Base-by-base conservation (phyloP, 2,888 invertebrate genomes). In the Lochmaea crataegi region DNA sequence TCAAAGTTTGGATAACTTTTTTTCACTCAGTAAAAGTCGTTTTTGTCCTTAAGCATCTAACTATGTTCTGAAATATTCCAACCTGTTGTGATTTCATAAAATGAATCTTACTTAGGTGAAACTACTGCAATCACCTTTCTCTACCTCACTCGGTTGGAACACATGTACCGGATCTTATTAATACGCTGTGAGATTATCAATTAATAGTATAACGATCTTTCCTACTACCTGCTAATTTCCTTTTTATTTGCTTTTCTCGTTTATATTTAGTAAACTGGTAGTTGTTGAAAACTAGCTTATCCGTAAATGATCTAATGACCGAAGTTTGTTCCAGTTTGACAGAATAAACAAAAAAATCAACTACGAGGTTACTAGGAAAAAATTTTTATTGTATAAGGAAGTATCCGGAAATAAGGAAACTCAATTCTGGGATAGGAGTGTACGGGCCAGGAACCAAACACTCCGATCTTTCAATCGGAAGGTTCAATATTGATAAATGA, bases 241-340 rank as follows among this genome's bases (percentile, higher is more conserved):
- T 38, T 38, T 42, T 64, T 41, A 41, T 69, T 64, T 18, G 45
- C 45, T 70, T 64, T 64, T 42, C 51, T 51, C 38, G 70, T 57
- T 70, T 57, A 45, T 32, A 65, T 72, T 18, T 2, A 42, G 12
- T 69, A 74, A 76, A 68, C 68, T 66, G 71, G 68, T 64, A 60
- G 42, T 75, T 60, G 58, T 68, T 68, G 72, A 63, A 69, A 75
- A 75, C 71, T 67, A 66, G 70, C 73, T 65, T 76, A 68, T 76
- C 78, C 77, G 76, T 79, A 77, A 16, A 76, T 79, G 83, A 83
- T 85, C 84, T 83, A 82, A 81, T 85, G 85, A 85, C 85, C 85
- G 85, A 82, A 81, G 84, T 82, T 78, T 84, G 85, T 82, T 85
- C 85, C 80, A 85, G 84, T 83, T 84, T 78, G 68, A 63, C 64